A percentile compares a stretch with the other conserved stretches of the same genome.
These are phyloP conservation scores for Verasper variegatus DNA, from an alignment of 2,113 vertebrate genomes.

Conservation along the genomic window DNA sequence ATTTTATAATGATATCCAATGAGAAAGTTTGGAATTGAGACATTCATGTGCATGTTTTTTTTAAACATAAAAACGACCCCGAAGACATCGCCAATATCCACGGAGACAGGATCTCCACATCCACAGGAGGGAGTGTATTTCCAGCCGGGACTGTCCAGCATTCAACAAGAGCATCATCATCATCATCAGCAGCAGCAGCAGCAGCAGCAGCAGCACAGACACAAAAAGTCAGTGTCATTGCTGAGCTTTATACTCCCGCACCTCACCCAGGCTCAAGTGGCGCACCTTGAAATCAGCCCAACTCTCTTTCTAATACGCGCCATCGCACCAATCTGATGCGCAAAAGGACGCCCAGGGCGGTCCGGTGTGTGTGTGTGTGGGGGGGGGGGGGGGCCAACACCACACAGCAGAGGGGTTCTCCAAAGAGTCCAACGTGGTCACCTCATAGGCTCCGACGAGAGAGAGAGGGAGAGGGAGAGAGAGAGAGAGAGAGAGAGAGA, in stretches of 20 bases:
- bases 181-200: not conserved
- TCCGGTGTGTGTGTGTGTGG: too few species aligned
- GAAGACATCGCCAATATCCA: not conserved
- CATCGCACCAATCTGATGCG: constrained; percentile 39
- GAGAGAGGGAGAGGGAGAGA: too few species aligned
- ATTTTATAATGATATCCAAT: not conserved
- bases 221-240: constrained; percentile 34
- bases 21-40: not conserved
- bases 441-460: too few species aligned
- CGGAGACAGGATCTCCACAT: not conserved
- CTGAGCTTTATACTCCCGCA: constrained; percentile 15
- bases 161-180: constrained; percentile 33
- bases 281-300: constrained; percentile 43
- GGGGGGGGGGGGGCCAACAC: too few species aligned
- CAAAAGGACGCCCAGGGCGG: constrained; percentile 25
- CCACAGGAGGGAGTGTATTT: not conserved
- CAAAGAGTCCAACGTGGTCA: too few species aligned
- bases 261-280: constrained; percentile 21
- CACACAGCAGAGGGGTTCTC: too few species aligned
- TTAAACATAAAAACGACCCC: not conserved
- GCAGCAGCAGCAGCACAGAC: not conserved
- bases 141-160: not conserved
- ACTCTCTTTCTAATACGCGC: constrained; percentile 5
- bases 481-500: too few species aligned
- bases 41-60: not conserved